A percentile compares a stretch with the other conserved stretches of the same genome.
phyloP scores from a whole-genome alignment of 2,888 invertebrate species.

The Xestobium rufovillosum region DNA sequence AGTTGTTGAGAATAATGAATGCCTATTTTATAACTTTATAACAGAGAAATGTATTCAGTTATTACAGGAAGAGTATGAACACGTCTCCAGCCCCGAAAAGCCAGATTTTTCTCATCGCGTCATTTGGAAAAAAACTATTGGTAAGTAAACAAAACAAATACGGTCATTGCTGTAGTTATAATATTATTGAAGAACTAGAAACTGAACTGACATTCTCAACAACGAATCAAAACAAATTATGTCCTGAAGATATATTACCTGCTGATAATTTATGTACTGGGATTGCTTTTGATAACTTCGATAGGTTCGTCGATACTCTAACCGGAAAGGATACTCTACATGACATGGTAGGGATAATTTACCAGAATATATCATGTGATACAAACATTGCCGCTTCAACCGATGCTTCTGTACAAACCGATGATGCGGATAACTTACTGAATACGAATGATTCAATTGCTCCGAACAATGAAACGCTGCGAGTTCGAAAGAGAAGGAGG shows the following conservation, averaged over 20 bases:
- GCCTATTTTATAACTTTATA: too few species aligned
- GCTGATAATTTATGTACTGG: constrained; percentile 25
- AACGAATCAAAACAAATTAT: constrained; percentile 16
- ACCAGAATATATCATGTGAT: constrained; percentile 23
- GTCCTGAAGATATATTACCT: constrained; percentile 29
- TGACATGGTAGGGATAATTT: constrained; percentile 27
- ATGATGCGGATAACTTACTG: background rate
- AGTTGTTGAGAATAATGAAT: too few species aligned
- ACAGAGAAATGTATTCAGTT: too few species aligned
- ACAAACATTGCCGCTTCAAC: constrained; percentile 4
- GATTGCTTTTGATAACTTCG: constrained; percentile 25
- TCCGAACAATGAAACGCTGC: constrained; percentile 1
- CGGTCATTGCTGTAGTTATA: too few species aligned
- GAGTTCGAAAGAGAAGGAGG: too few species aligned
- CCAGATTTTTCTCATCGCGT: too few species aligned
- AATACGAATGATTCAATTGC: background rate
- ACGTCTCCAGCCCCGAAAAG: too few species aligned
- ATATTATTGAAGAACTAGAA: too few species aligned
- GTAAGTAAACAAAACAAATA: too few species aligned
- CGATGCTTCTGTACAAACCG: background rate
- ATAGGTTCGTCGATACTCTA: constrained; percentile 25
- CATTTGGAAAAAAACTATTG: too few species aligned
- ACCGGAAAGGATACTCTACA: constrained; percentile 27
- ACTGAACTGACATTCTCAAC: constrained; percentile 16
- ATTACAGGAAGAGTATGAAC: too few species aligned